Percentiles rank a stretch among this genome's conserved stretches.
phyloP scores from a whole-genome alignment of 2,797 vertebrate species.

The Centropyge bicolor region DNA sequence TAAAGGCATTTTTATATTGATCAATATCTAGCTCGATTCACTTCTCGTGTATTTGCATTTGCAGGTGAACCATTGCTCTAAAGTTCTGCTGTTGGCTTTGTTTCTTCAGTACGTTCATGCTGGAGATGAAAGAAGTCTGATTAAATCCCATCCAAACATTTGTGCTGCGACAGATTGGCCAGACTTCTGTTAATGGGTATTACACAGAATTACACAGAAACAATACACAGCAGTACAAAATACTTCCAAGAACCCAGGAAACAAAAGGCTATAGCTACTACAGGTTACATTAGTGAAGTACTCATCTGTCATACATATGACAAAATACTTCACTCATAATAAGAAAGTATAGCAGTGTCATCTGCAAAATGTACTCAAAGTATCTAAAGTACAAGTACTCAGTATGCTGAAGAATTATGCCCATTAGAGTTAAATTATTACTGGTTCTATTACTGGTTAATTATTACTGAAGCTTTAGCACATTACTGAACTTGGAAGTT shows the following conservation, averaged over 20 bases:
- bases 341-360: no score
- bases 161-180: neutral
- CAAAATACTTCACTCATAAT: no score
- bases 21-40: neutral
- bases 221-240: neutral
- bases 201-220: no score
- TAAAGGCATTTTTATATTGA: neutral
- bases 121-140: neutral
- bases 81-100: neutral
- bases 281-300: neutral
- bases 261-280: neutral
- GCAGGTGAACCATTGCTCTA: neutral
- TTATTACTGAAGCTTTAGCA: no score
- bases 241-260: neutral
- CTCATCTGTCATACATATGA: neutral
- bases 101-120: neutral
- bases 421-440: no score
- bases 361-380: no score
- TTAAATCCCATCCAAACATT: neutral
- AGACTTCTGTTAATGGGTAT: neutral
- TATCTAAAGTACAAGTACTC: no score
- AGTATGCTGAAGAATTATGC: no score
- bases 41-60: neutral
- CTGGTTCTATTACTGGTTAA: no score
- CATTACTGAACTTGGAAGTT: no score